Percentiles rank a stretch among this genome's conserved stretches.
phyloP scores from a whole-genome alignment of 2,113 vertebrate genomes.

The Chloroceryle aenea region DNA sequence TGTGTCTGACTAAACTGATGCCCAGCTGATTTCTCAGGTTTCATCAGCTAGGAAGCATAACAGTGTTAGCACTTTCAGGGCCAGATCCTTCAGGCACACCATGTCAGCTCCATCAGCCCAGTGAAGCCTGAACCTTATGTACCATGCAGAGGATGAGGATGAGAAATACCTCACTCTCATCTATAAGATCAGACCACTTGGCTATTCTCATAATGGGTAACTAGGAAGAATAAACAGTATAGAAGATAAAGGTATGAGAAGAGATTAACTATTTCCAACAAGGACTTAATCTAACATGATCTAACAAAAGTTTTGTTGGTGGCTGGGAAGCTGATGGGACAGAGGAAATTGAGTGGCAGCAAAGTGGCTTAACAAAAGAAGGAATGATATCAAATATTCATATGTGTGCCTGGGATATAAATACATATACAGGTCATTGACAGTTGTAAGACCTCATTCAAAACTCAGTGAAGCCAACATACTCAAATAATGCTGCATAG shows the following conservation, averaged over 20 bases:
- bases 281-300: neutral
- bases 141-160: accelerated
- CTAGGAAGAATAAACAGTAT: neutral
- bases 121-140: neutral
- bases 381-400: neutral
- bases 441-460: neutral
- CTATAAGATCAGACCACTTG: neutral
- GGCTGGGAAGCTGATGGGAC: neutral
- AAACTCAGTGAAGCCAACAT: neutral
- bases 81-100: neutral
- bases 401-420: neutral
- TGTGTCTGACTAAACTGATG: accelerated
- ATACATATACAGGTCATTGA: no score
- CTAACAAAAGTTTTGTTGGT: neutral
- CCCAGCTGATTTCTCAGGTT: neutral
- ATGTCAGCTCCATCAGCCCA: neutral
- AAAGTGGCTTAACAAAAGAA: neutral
- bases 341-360: neutral
- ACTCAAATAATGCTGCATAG: neutral
- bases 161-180: neutral
- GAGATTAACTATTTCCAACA: neutral
- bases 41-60: neutral
- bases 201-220: accelerated
- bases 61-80: neutral
- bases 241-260: neutral